Conservation (phyloP, 2,113 vertebrate species). For the Taxidea taxus region DNA sequence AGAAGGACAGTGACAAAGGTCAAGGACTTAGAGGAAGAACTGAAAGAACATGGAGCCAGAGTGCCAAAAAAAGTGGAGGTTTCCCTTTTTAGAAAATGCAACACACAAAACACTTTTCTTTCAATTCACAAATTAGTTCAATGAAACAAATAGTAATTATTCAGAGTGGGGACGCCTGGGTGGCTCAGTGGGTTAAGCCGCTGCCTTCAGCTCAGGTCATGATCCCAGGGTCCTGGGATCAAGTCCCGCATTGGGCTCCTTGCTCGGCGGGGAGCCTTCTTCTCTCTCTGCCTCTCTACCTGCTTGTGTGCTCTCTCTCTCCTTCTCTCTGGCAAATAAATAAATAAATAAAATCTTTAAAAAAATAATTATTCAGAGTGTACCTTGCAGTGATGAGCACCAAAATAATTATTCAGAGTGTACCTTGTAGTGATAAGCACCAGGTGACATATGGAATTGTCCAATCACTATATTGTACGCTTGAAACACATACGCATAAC, state of each 20-base stretch:
- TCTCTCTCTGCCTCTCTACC: too few relatives aligned
- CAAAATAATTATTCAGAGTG: neutral
- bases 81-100: neutral
- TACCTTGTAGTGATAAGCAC: neutral
- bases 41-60: neutral
- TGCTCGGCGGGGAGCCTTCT: too few relatives aligned
- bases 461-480: neutral
- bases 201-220: too few relatives aligned
- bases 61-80: neutral
- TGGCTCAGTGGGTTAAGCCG: too few relatives aligned
- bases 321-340: too few relatives aligned
- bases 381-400: neutral
- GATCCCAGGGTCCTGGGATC: too few relatives aligned
- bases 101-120: constrained; percentile 15
- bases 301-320: too few relatives aligned
- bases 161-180: too few relatives aligned
- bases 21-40: neutral
- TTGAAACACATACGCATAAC: neutral
- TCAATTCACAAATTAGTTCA: constrained; percentile 30
- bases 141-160: neutral
- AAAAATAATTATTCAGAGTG: too few relatives aligned
- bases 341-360: too few relatives aligned
- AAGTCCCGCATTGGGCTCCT: too few relatives aligned
- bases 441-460: neutral
- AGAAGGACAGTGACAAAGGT: neutral